Evolutionary conservation across 2,797 vertebrate species (phyloP).

Genomic region (Pseudotriccus pelzelni): DNA sequence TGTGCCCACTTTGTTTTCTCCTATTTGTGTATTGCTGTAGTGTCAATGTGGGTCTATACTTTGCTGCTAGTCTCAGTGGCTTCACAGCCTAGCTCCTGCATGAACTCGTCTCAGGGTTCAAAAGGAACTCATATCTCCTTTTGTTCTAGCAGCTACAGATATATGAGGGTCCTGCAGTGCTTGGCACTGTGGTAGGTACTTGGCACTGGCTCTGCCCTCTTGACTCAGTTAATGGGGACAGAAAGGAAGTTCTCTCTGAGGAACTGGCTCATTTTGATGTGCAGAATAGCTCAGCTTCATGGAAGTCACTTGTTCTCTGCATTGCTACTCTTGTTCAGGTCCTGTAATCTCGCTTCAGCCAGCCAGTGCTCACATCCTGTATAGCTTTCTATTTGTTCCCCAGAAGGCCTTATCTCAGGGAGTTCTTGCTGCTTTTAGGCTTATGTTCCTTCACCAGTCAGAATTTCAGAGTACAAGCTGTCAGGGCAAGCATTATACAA

Average conservation of each 20-base stretch:
- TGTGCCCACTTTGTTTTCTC: background rate
- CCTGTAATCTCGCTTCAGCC: background rate
- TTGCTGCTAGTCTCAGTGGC: background rate
- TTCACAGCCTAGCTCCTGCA: background rate
- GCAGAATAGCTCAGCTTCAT: background rate
- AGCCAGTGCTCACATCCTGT: fast-evolving
- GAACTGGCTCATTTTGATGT: background rate
- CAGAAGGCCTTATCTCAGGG: background rate
- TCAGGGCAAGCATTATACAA: background rate
- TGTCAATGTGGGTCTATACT: background rate
- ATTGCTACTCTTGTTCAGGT: background rate
- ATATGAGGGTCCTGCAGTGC: background rate
- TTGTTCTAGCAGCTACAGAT: background rate
- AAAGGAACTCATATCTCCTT: background rate
- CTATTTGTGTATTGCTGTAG: background rate
- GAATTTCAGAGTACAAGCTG: background rate
- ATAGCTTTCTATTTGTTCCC: background rate
- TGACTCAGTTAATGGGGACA: background rate
- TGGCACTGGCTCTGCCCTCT: fast-evolving
- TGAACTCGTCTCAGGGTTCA: background rate
- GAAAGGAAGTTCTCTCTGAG: background rate
- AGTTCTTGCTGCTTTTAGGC: background rate
- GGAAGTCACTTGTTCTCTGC: background rate
- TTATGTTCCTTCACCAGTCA: background rate
- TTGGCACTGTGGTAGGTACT: background rate